Base-by-base conservation (phyloP, 2,797 vertebrate genomes). In the Tarsius wallacei region DNA sequence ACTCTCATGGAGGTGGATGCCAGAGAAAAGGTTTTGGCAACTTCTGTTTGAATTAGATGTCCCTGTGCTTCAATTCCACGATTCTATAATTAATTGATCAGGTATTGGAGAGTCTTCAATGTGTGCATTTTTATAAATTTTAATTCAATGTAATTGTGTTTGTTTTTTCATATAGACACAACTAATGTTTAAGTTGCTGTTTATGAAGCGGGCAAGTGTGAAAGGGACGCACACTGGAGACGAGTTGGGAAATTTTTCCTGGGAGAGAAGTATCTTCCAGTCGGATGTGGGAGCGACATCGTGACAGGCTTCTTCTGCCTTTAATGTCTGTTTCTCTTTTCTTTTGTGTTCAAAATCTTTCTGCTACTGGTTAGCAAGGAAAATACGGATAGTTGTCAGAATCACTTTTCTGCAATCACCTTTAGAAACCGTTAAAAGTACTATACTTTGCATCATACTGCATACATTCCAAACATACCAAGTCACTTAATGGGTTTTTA, bases 361-460 rank as follows among this genome's bases (percentile, higher is more conserved):
- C 28, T 66, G 33, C 66, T 53, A 1, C 74, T 16, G n/a, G 80
- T 57, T 87, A 96, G 94, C 14, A 70, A 90, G 93, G 85, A 47
- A 98, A 97, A 86, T 36, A 94, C 14, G 66, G 8, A 82, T 2
- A 10, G 19, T 33, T 64, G 28, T 55, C 11, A 63, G 71, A 49
- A 77, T 83, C 59, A 84, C 26, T 87, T 55, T 63, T 82, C 71
- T 33, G 78, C 78, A 19, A 91, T 6, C 13, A 47, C 11, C 81
- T 97, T 74, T 57, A 83, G 81, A 64, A 96, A 21, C 26, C 14
- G 26, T 84, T 90, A 90, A 95, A 93, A 80, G n/a, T 21, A 63
- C 78, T 8, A 11, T 26, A 36, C 19, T 94, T 81, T 87, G 15
- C 8, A 55, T 83, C 64, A 14, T 7, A 71, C 2, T 21, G 15